These are phyloP conservation scores for Agonopterix arenella DNA, from an alignment of 2,888 invertebrate genomes.

Conservation along the genomic window DNA sequence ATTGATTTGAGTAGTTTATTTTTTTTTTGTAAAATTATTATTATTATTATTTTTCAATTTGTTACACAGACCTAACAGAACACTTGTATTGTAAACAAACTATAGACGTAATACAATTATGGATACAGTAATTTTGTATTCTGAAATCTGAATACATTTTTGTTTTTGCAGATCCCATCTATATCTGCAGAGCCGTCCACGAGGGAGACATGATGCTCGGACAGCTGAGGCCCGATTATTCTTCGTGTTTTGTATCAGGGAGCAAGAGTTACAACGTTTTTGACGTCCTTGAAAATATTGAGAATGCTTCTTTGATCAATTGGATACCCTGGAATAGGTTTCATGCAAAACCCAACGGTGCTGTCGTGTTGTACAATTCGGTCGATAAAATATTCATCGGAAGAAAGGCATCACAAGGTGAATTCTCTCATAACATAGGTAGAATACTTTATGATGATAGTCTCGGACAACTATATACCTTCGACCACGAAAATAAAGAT, in stretches of 20 bases:
- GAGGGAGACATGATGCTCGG: slow-evolving; percentile 87
- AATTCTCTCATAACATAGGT: slow-evolving; percentile 80
- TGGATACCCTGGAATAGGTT: slow-evolving; percentile 88
- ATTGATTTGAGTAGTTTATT: too few species aligned
- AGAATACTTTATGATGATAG: slow-evolving; percentile 81
- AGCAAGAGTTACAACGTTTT: slow-evolving; percentile 78
- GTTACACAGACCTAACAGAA: too few species aligned
- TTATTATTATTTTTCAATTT: too few species aligned
- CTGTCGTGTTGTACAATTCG: slow-evolving; percentile 77
- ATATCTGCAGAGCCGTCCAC: slow-evolving; percentile 84
- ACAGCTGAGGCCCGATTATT: slow-evolving; percentile 76
- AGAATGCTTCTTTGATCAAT: slow-evolving; percentile 83
- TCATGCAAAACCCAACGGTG: slow-evolving; percentile 80
- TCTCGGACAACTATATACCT: slow-evolving; percentile 82
- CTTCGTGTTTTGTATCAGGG: slow-evolving; percentile 80
- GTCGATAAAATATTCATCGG: slow-evolving; percentile 58
- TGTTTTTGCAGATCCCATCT: slow-evolving; percentile 68
- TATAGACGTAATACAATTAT: too few species aligned
- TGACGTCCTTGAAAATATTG: slow-evolving; percentile 86
- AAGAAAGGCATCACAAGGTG: slow-evolving; percentile 44
- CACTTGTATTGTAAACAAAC: too few species aligned
- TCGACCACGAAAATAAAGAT: slow-evolving; percentile 78
- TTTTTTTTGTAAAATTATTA: too few species aligned
- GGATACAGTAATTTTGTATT: slow-evolving; percentile 1
- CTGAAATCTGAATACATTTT: background rate